These are phyloP conservation scores for Apoderus coryli DNA, from an alignment of 2,888 invertebrate genomes.

Conservation along the genomic window DNA sequence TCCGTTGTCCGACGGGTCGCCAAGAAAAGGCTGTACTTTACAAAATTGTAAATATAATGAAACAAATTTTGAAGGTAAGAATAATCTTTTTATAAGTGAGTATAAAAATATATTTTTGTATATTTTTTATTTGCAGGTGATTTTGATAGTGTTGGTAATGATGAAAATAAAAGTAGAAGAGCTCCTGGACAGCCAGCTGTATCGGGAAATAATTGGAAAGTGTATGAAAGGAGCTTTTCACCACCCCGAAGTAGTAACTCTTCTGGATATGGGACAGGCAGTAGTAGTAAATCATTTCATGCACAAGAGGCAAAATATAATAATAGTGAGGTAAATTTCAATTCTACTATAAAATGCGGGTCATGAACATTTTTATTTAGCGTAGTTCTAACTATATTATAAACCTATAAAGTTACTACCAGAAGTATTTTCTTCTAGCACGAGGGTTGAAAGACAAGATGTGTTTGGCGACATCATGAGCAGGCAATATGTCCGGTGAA, in stretches of 20 bases:
- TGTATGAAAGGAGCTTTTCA: conserved; percentile 58
- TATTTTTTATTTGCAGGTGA: conserved; percentile 32
- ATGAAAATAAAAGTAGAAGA: conserved; percentile 32
- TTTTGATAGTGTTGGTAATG: conserved; percentile 45
- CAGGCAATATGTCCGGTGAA: too few species aligned
- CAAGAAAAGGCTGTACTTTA: conserved; percentile 50
- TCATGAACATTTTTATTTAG: too few species aligned
- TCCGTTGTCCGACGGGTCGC: conserved; percentile 52
- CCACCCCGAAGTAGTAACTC: conserved; percentile 66
- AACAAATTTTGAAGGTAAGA: conserved; percentile 36
- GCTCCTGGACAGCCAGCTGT: conserved; percentile 38
- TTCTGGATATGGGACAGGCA: conserved; percentile 73
- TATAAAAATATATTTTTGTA: conserved; percentile 1
- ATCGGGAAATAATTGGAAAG: conserved; percentile 46
- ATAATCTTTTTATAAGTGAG: not conserved
- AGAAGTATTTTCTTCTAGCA: too few species aligned
- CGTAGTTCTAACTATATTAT: too few species aligned
- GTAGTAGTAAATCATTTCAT: conserved; percentile 35
- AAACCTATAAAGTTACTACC: too few species aligned
- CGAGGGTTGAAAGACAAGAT: too few species aligned
- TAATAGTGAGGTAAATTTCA: conserved; percentile 1
- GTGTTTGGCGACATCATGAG: too few species aligned
- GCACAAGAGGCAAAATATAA: conserved; percentile 20
- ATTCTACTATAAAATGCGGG: conserved; percentile 2
- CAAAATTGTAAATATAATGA: conserved; percentile 49